phyloP scores from a whole-genome alignment of 2,113 vertebrate genomes.

The Toxostoma redivivum region DNA sequence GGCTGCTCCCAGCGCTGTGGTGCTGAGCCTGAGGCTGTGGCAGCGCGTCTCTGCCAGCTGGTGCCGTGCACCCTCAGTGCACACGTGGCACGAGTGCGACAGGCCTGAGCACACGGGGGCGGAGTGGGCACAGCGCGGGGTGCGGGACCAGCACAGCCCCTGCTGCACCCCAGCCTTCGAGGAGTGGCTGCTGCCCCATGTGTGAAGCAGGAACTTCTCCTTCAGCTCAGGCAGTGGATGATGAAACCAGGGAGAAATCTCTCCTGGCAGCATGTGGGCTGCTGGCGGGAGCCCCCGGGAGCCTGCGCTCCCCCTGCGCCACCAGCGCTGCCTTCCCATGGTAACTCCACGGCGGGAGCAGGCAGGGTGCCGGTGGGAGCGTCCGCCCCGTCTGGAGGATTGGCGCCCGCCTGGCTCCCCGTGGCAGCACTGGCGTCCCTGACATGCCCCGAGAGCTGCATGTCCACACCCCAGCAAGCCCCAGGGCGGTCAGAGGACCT shows the following conservation, averaged over 20 bases:
- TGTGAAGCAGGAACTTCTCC: not conserved
- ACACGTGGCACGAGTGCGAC: conserved; percentile 30
- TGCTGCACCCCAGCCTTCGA: not conserved
- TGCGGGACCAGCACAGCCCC: not conserved
- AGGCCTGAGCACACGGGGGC: not conserved
- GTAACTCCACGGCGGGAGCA: conserved; percentile 10
- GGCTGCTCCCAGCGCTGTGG: not conserved
- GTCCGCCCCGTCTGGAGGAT: not conserved
- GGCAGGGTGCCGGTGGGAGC: not conserved
- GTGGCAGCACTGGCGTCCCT: not conserved
- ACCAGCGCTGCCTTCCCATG: not conserved
- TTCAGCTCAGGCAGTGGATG: conserved; percentile 26
- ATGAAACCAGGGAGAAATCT: conserved; percentile 65
- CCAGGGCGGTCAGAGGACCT: not conserved
- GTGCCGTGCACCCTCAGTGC: conserved; percentile 24
- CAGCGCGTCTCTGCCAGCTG: conserved; percentile 5
- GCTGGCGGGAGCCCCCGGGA: conserved; percentile 59
- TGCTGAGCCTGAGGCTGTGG: not conserved
- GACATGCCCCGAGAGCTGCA: not conserved
- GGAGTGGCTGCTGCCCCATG: not conserved
- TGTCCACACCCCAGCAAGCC: conserved; percentile 30
- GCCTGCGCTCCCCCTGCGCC: conserved; percentile 2
- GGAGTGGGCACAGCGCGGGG: not conserved
- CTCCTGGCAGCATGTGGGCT: conserved; percentile 24
- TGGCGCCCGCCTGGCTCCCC: conserved; percentile 1